Base-by-base conservation (phyloP, 2,113 vertebrate genomes). In the Proteles cristata region DNA sequence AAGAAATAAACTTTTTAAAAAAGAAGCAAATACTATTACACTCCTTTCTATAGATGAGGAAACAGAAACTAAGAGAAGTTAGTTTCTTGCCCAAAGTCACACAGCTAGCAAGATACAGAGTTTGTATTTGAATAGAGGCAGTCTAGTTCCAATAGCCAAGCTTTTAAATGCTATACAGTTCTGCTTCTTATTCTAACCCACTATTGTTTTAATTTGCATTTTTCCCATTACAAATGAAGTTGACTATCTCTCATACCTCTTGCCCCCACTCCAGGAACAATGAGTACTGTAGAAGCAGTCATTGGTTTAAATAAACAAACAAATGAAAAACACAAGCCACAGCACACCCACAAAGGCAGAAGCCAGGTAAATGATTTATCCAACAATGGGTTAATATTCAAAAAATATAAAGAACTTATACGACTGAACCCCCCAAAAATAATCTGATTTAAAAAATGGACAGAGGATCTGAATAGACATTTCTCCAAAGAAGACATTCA, bases 201-300 rank as follows among this genome's bases (percentile, higher is more conserved):
- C 48, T 66, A 66, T 92, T 65, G 83, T 81, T 88, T 88, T 81
- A 43, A 73, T 81, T 95, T 81, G n/a, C 43, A 35, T 92, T 79
- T 95, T 85, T 53, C 55, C n/a, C 10, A 35, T 95, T 85, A 53
- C 68, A 55, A 83, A 53, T 82, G 77, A 83, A 14, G 53, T 25
- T 91, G 83, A 92, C 81, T 11, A 88, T 55, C 28, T 74, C 39
- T 88, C 82, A 66, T 81, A 26, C 7, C 28, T 83, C 53, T n/a
- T n/a, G n/a, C n/a, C 39, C 39, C 39, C 39, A 2, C 39, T 4
- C 14, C 77, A 93, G 69, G 35, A 84, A 68, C 48, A 58, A 25
- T 83, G 71, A 82, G 66, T 73, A 76, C 35, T 39, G 35, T 45
- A 48, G 25, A 83, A 96, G 43, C 21, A 71, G 15, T 66, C 21